phyloP scores from a whole-genome alignment of 2,888 invertebrate genomes.

The Salticus scenicus region DNA sequence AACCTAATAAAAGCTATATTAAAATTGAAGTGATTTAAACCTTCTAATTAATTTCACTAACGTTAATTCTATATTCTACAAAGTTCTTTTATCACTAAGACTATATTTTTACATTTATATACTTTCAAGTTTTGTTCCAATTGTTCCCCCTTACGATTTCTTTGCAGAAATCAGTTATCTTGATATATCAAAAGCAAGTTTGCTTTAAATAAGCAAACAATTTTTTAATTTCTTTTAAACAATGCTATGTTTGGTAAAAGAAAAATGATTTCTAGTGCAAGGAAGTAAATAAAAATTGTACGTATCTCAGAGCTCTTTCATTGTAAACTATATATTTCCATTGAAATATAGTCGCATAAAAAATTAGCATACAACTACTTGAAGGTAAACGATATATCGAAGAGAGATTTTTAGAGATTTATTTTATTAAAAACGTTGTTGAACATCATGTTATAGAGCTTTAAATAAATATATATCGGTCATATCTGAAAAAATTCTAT shows the following conservation, averaged over 20 bases:
- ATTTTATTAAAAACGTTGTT: too few relatives aligned
- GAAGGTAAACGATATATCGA: too few relatives aligned
- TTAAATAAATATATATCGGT: too few relatives aligned
- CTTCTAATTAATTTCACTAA: neutral
- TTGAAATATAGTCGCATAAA: too few relatives aligned
- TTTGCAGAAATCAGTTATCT: constrained; percentile 40
- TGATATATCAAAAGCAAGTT: constrained; percentile 9
- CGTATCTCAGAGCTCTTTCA: too few relatives aligned
- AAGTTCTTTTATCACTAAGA: constrained; percentile 22
- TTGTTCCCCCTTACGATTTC: constrained; percentile 62
- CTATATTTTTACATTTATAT: constrained; percentile 25
- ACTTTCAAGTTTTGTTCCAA: constrained; percentile 56
- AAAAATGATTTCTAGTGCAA: neutral
- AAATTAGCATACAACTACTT: too few relatives aligned
- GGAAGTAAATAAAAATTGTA: too few relatives aligned
- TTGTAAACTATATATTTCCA: too few relatives aligned
- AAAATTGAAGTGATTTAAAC: neutral
- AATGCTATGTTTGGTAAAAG: neutral
- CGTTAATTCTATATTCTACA: neutral
- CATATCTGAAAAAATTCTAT: too few relatives aligned
- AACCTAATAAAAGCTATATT: neutral
- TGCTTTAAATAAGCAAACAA: constrained; percentile 18
- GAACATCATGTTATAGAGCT: too few relatives aligned
- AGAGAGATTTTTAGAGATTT: too few relatives aligned
- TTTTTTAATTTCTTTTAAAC: neutral